Base-by-base conservation (phyloP, 2,797 vertebrate genomes). In the Limnodromus scolopaceus region DNA sequence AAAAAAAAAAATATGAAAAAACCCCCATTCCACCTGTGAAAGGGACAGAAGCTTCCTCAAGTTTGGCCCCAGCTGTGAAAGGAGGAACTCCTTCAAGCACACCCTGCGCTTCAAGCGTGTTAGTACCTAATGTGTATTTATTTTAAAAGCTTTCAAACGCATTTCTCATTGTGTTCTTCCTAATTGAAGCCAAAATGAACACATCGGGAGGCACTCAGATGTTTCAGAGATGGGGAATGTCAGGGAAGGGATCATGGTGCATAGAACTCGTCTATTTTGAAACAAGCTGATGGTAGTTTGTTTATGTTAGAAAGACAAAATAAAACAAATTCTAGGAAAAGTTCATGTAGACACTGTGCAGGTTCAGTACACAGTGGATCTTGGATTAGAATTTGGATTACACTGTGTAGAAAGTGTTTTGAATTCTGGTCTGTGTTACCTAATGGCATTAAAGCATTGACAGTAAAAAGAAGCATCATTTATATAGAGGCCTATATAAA, bases 341-440 rank as follows among this genome's bases (percentile, higher is more conserved):
- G 70, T 57, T 89, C 54, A 27, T 38, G 48, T 60, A 45, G 87
- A 95, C 87, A 53, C 19, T 95, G 87, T 87, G 83, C 94, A 97
- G 94, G 66, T 90, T 76, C 66, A 68, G 61, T 71, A 51, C 61
- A 38, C 20, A 27, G 38, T 68, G 60, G 55, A 30, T 80, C 43
- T 88, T 93, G 83, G 84, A 80, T 95, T 77, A 84, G 78, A 85
- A 60, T 84, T 92, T 92, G 76, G 25, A 93, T 91, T 92, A 82
- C 71, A 51, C 34, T 64, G 24, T 32, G 28, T 85, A 80, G 87
- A 95, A 90, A 88, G 41, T 46, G 74, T 96, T 95, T 90, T 38
- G 89, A 64, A 70, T 81, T 92, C 95, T 96, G 95, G 49, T 86
- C 86, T 93, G n/a, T 92, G 57, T 96, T 81, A 84, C 54, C 25